Base-by-base conservation (phyloP, 2,797 vertebrate species). In the Botia kubotai region DNA sequence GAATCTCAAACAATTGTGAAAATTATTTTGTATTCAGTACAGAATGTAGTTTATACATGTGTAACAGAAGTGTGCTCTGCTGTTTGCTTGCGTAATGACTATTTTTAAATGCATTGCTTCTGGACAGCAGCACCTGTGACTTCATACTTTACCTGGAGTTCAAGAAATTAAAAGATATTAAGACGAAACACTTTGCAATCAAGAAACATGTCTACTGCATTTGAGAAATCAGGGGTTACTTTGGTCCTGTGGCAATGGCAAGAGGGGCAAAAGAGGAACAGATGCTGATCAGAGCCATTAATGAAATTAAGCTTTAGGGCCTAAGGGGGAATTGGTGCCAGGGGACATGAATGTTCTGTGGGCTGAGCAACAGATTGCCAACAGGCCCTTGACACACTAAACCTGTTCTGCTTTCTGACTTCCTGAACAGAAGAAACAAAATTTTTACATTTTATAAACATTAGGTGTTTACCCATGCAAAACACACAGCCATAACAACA, bases 181-280 rank as follows among this genome's bases (percentile, higher is more conserved):
- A 62, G 58, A 84, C 33, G 21, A 82, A 86, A 79, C 43, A 43
- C 36, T 66, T 26, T 26, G 23, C 82, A 89, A 88, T 81, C 76
- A 88, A 87, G 89, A 90, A 76, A 77, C 85, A 88, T 69, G 76
- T 88, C 88, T 79, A 77, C 66, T 76, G 78, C 82, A 70, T 84
- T 82, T 79, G 57, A 79, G 82, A 70, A 70, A 82, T 86, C 77
- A 91, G 93, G 92, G 91, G 90, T 93, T 90, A 92, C 81, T 79
- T 36, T 4, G 67, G 66, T 70, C 80, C 77, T 50, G 46, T 77
- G 82, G 81, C 71, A 57, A 71, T 58, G 12, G 43, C 11, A 75
- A 60, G 72, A 84, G 71, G 85, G 84, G 46, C 48, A 58, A 81
- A 75, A 86, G 57, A 43, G 14, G 75, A 83, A 63, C 87, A 89